Conservation (phyloP, 2,797 vertebrate species). For the Lophius americanus region DNA sequence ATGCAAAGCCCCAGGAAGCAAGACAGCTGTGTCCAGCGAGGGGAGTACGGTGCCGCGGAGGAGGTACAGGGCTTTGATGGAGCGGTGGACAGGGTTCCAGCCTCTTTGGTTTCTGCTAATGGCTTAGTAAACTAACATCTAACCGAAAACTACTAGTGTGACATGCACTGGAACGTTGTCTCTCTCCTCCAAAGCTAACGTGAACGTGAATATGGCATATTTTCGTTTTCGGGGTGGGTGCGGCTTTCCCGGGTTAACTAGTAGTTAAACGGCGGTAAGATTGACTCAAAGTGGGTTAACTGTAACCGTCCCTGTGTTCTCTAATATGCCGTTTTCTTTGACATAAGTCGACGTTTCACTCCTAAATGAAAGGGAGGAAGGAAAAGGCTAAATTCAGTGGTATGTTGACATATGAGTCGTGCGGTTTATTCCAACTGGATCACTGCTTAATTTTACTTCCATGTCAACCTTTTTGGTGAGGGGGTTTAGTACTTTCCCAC, state of each 20-base stretch:
- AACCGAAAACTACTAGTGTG: neutral
- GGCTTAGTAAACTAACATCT: slow-evolving; percentile 12
- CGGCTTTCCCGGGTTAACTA: slow-evolving; percentile 48
- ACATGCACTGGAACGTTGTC: neutral
- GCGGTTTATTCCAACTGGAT: too few relatives aligned
- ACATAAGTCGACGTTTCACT: too few relatives aligned
- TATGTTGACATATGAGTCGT: neutral
- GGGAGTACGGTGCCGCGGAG: slow-evolving; percentile 77
- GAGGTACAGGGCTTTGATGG: slow-evolving; percentile 77
- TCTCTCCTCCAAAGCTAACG: slow-evolving; percentile 27
- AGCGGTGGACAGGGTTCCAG: slow-evolving; percentile 41
- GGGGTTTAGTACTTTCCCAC: too few relatives aligned
- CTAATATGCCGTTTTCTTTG: neutral
- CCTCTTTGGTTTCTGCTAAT: slow-evolving; percentile 28
- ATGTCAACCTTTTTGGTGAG: too few relatives aligned
- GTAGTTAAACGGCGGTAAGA: slow-evolving; percentile 12
- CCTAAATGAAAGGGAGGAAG: neutral
- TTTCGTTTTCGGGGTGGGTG: slow-evolving; percentile 72
- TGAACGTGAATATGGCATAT: slow-evolving; percentile 7
- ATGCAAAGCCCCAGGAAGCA: slow-evolving; percentile 73
- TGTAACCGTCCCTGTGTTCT: too few relatives aligned
- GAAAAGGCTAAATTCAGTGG: neutral
- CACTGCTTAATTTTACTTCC: too few relatives aligned
- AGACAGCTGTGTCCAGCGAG: slow-evolving; percentile 43
- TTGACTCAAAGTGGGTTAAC: slow-evolving; percentile 28